These are phyloP conservation scores for Xylophagus ater DNA, from an alignment of 2,888 invertebrate species.

Conservation along the genomic window DNA sequence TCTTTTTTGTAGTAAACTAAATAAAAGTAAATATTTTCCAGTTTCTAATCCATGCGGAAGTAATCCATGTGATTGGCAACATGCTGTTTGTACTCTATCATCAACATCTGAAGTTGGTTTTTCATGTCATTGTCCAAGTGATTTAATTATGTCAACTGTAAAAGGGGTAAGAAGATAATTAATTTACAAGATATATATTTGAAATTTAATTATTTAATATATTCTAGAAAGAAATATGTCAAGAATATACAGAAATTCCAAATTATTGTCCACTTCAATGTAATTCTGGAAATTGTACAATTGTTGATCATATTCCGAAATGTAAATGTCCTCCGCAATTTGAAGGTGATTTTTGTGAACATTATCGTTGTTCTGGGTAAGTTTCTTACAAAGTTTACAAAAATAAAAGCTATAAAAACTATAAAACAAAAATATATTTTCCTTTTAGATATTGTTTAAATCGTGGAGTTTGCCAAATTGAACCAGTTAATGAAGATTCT, in stretches of 20 bases:
- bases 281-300: slow-evolving; percentile 50
- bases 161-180: slow-evolving; percentile 19
- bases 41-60: slow-evolving; percentile 48
- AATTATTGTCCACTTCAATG: slow-evolving; percentile 45
- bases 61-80: slow-evolving; percentile 46
- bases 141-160: slow-evolving; percentile 32
- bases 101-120: slow-evolving; percentile 35
- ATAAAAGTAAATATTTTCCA: slow-evolving; percentile 18
- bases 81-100: slow-evolving; percentile 50
- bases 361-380: slow-evolving; percentile 52
- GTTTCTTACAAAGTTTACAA: not conserved
- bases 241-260: slow-evolving; percentile 29
- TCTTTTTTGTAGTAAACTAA: no score
- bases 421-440: not conserved
- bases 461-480: slow-evolving; percentile 46
- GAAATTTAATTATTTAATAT: not conserved
- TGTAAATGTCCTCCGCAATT: slow-evolving; percentile 56
- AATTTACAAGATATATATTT: slow-evolving; percentile 3
- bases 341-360: slow-evolving; percentile 55
- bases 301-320: slow-evolving; percentile 43
- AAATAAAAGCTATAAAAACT: not conserved
- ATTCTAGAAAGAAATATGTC: slow-evolving; percentile 25
- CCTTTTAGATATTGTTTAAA: slow-evolving; percentile 45
- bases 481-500: slow-evolving; percentile 26
- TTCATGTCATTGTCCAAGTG: slow-evolving; percentile 48